phyloP scores from a whole-genome alignment of 2,797 vertebrate species.

The Micrastur ruficollis region DNA sequence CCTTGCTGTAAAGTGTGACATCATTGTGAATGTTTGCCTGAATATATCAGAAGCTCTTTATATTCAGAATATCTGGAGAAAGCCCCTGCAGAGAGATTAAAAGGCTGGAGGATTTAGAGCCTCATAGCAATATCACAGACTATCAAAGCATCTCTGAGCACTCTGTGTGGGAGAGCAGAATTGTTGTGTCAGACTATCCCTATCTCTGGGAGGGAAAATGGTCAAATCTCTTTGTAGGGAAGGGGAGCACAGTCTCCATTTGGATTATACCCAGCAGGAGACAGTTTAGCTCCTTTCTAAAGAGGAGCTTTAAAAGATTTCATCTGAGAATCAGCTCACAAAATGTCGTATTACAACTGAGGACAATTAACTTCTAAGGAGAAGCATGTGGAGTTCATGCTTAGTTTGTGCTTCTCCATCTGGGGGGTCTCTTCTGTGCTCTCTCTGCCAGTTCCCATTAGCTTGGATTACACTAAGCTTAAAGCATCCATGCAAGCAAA shows the following conservation, averaged over 20 bases:
- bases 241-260: not conserved
- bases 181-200: not conserved
- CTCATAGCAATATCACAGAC: not conserved
- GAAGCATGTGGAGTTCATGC: not conserved
- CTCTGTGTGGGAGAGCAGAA: not conserved
- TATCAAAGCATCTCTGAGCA: conserved; percentile 17
- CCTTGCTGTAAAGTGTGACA: not conserved
- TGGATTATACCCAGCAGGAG: conserved; percentile 42
- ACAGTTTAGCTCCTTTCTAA: conserved; percentile 6
- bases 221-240: conserved; percentile 8
- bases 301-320: conserved; percentile 5
- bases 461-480: conserved; percentile 11
- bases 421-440: not conserved
- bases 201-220: not conserved
- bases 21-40: conserved; percentile 20
- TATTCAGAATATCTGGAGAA: conserved; percentile 14
- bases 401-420: not conserved
- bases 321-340: not conserved
- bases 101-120: conserved; percentile 2
- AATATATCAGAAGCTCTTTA: not conserved
- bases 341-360: not conserved
- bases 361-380: conserved; percentile 23
- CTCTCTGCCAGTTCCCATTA: conserved; percentile 5
- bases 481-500: not conserved
- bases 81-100: conserved; percentile 28